These are phyloP conservation scores for Cylas formicarius DNA, from an alignment of 1,140 invertebrate genomes.

Conservation along the genomic window DNA sequence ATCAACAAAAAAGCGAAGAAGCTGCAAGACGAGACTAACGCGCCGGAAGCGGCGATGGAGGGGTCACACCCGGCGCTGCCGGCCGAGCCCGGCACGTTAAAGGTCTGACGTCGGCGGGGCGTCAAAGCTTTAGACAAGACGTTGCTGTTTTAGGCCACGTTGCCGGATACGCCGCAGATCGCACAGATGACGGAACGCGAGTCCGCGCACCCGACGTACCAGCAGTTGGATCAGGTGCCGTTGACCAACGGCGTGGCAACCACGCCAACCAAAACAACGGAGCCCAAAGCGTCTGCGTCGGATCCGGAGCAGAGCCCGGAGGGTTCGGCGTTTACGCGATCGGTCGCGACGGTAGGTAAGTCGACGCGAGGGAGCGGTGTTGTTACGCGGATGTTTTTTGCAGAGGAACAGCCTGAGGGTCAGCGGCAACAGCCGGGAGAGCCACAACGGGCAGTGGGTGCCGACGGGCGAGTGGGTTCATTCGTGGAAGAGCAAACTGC, in stretches of 20 bases:
- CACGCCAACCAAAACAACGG: too few relatives aligned
- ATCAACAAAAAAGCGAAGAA: slow-evolving; percentile 53
- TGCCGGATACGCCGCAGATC: slow-evolving; percentile 69
- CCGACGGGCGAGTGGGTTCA: slow-evolving; percentile 91
- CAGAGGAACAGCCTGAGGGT: slow-evolving; percentile 47
- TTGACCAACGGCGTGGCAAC: slow-evolving; percentile 38
- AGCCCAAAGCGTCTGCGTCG: too few relatives aligned
- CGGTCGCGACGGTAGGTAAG: too few relatives aligned
- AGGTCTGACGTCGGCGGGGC: too few relatives aligned
- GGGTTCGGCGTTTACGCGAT: too few relatives aligned
- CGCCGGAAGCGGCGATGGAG: slow-evolving; percentile 67
- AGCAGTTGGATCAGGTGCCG: slow-evolving; percentile 31
- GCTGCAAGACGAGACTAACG: slow-evolving; percentile 30
- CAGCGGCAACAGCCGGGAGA: slow-evolving; percentile 30
- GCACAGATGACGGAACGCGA: slow-evolving; percentile 93
- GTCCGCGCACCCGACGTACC: slow-evolving; percentile 66
- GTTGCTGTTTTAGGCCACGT: slow-evolving; percentile 51
- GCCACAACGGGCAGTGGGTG: slow-evolving; percentile 55
- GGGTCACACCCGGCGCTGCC: slow-evolving; percentile 77
- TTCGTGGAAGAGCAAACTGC: slow-evolving; percentile 94
- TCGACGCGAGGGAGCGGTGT: too few relatives aligned
- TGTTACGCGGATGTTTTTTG: too few relatives aligned
- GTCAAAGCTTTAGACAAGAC: not conserved
- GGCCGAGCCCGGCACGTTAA: slow-evolving; percentile 83
- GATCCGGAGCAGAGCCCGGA: too few relatives aligned